Conservation (phyloP, 2,888 invertebrate genomes). For the Hyles lineata region DNA sequence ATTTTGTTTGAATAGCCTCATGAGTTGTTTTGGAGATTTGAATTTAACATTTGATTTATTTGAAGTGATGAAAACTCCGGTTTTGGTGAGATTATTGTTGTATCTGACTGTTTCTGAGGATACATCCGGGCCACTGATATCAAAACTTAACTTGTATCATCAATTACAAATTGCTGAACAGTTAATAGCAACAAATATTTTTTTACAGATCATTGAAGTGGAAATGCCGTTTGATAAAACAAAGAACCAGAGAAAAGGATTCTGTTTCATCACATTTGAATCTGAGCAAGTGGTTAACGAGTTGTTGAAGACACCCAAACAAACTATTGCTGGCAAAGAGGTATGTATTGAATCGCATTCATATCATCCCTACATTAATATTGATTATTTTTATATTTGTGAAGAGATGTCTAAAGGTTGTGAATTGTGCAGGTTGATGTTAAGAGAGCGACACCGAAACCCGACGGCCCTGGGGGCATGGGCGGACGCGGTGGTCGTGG, state of each 20-base stretch:
- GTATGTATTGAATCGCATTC: conserved; percentile 70
- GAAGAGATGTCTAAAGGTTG: not conserved
- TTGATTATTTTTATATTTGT: not conserved
- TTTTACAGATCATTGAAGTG: conserved; percentile 93
- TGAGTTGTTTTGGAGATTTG: too few relatives aligned
- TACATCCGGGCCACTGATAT: conserved; percentile 78
- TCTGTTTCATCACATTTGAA: conserved; percentile 99
- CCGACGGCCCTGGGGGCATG: conserved; percentile 89
- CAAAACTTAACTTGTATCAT: not conserved
- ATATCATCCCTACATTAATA: not conserved
- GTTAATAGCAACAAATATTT: not conserved
- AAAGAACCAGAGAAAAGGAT: conserved; percentile 98
- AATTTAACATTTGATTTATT: not conserved
- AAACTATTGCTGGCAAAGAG: conserved; percentile 96
- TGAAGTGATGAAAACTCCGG: conserved; percentile 77
- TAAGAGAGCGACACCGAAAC: conserved; percentile 97
- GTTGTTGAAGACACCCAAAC: conserved; percentile 95
- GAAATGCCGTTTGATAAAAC: conserved; percentile 99
- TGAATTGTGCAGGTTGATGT: conserved; percentile 90
- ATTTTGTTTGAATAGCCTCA: too few relatives aligned
- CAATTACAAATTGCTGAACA: not conserved
- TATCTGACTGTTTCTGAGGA: conserved; percentile 71
- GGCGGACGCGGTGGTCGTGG: conserved; percentile 87
- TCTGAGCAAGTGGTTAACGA: conserved; percentile 97
- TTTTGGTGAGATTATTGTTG: conserved; percentile 75